Evolutionary conservation across 1,140 invertebrate genomes (phyloP), one percentile per base, ranked within the genome.

Genomic region (Psilanteris sp.): DNA sequence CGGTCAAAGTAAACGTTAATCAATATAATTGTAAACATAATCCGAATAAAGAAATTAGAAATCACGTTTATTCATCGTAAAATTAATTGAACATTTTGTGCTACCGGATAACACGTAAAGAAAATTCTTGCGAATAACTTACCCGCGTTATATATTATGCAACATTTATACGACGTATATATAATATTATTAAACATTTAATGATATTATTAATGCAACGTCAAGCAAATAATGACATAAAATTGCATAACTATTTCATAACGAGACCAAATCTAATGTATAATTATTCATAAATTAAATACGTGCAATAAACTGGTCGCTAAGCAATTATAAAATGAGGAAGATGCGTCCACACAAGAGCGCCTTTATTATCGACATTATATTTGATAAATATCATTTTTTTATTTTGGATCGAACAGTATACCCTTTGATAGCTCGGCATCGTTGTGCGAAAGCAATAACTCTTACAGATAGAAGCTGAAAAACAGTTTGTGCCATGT

Each of bases 391-490:
- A 61, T 74, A 74, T 74, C 61, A 32, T 26, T 73, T 61, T 67
- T 61, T n/a, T n/a, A n/a, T n/a, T 61, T 20, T 14, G 27, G 24
- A 57, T 57, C 43, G 52, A 59, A 62, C 20, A 22, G 20, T 18
- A 24, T 31, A 32, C 34, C 20, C 37, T 34, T 50, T 18, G 57
- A 62, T 50, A 34, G 10, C 31, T 46, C 50, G 22, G 64, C 4
- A 73, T 74, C 55, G 46, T 16, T 52, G 26, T 24, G 67, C 9
- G 34, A 48, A 71, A 50, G 78, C 81, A 81, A 83, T 84, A 83
- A 84, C 70, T 83, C 73, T 72, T 20, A 39, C 41, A 83, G 80
- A 81, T 84, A 83, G 67, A 71, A 68, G 48, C 41, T 57, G 55
- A 62, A 54, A 77, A 62, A 77, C 67, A 70, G 66, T 71, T 68